Evolutionary conservation across 2,797 vertebrate species (phyloP).

Genomic region (Tympanoctomys barrerae): DNA sequence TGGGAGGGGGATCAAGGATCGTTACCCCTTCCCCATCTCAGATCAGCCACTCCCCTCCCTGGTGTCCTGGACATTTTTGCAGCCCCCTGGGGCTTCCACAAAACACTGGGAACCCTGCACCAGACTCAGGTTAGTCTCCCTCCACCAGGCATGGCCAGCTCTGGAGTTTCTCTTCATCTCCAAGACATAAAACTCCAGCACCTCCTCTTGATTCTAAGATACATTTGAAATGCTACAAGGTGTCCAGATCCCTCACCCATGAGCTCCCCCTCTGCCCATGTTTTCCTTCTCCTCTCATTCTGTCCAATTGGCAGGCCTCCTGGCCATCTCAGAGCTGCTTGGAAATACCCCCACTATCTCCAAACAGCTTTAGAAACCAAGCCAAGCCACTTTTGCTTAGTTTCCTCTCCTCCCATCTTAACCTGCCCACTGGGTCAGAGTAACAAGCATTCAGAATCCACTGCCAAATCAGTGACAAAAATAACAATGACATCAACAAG

Average conservation of each 20-base stretch:
- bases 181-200: background rate
- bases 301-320: background rate
- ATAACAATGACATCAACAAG: background rate
- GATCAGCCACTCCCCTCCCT: background rate
- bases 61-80: background rate
- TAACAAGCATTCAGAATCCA: background rate
- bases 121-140: background rate
- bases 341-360: background rate
- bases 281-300: too few species aligned
- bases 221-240: background rate
- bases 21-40: background rate
- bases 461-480: background rate
- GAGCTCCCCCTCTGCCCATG: background rate
- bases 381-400: background rate
- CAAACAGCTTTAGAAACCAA: background rate
- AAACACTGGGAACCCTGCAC: background rate
- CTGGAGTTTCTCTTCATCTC: background rate
- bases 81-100: background rate
- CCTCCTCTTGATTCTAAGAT: background rate
- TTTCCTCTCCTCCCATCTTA: background rate
- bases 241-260: background rate
- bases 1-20: background rate
- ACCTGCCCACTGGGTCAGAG: background rate
- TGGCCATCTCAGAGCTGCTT: background rate
- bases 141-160: background rate